A percentile compares a stretch with the other conserved stretches of the same genome.
These are phyloP conservation scores for Limnephilus rhombicus DNA, from an alignment of 2,888 invertebrate genomes.

Conservation along the genomic window DNA sequence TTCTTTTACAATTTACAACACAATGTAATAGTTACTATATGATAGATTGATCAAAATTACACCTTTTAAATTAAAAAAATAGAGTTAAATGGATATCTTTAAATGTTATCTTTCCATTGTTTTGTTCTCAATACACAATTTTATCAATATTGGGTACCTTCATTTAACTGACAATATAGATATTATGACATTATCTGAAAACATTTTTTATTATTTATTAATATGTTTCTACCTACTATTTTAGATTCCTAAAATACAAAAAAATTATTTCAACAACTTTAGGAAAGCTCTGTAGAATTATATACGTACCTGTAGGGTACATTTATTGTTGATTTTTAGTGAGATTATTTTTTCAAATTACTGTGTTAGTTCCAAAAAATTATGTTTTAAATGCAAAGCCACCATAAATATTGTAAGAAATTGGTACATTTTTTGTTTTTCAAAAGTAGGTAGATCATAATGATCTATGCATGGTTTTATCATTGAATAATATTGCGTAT, in stretches of 20 bases:
- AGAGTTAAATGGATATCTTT: not conserved
- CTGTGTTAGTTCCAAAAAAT: not conserved
- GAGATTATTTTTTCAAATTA: not conserved
- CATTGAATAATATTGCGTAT: not conserved
- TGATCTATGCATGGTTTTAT: not conserved
- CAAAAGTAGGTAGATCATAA: not conserved
- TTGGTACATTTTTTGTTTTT: not conserved
- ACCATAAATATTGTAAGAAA: not conserved
- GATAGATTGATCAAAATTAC: not conserved
- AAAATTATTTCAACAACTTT: not conserved
- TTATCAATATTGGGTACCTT: not conserved
- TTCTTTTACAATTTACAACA: conserved; percentile 26
- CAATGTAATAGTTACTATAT: not conserved
- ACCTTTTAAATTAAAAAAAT: not conserved
- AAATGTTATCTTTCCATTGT: not conserved
- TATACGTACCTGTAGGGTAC: not conserved
- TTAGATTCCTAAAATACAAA: not conserved
- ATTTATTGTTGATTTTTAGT: not conserved
- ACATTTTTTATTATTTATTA: not conserved
- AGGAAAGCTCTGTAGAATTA: not conserved
- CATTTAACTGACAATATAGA: not conserved
- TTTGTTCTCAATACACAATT: not conserved
- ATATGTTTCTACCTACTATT: not conserved
- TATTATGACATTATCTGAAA: not conserved
- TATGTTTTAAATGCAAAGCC: not conserved